Conservation (phyloP, 2,113 vertebrate species). For the Clupea harengus region DNA sequence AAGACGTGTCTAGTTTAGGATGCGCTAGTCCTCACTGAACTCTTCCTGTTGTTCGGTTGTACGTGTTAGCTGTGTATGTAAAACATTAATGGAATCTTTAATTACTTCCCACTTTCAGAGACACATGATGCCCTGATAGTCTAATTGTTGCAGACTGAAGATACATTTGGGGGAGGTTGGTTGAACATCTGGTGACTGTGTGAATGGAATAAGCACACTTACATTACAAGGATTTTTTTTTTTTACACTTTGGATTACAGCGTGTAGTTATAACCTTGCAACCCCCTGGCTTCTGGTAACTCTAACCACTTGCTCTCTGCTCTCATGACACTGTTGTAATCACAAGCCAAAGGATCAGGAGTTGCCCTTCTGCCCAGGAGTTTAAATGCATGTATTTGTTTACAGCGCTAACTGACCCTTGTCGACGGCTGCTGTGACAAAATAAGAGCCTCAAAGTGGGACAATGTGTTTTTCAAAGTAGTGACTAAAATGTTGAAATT, state of each 20-base stretch:
- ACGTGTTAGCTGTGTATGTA: too few relatives aligned
- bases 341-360: background rate
- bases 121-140: too few relatives aligned
- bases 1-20: background rate
- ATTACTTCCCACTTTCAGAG: too few relatives aligned
- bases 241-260: too few relatives aligned
- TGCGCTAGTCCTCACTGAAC: too few relatives aligned
- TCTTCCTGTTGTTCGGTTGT: too few relatives aligned
- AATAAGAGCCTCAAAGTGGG: background rate
- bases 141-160: too few relatives aligned
- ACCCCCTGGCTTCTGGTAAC: too few relatives aligned
- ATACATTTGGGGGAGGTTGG: too few relatives aligned
- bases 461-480: conserved; percentile 17
- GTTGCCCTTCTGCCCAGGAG: background rate
- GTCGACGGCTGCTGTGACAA: background rate
- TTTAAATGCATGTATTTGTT: conserved; percentile 18
- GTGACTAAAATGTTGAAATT: conserved; percentile 39
- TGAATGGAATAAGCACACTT: background rate
- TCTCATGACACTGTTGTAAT: background rate
- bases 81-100: too few relatives aligned
- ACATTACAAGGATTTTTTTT: too few relatives aligned
- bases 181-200: background rate
- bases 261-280: too few relatives aligned
- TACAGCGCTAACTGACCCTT: background rate
- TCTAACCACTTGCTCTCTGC: background rate